A percentile compares a stretch with the other conserved stretches of the same genome.
These are phyloP conservation scores for Pogonocherus hispidulus DNA, from an alignment of 2,888 invertebrate species.

Conservation along the genomic window DNA sequence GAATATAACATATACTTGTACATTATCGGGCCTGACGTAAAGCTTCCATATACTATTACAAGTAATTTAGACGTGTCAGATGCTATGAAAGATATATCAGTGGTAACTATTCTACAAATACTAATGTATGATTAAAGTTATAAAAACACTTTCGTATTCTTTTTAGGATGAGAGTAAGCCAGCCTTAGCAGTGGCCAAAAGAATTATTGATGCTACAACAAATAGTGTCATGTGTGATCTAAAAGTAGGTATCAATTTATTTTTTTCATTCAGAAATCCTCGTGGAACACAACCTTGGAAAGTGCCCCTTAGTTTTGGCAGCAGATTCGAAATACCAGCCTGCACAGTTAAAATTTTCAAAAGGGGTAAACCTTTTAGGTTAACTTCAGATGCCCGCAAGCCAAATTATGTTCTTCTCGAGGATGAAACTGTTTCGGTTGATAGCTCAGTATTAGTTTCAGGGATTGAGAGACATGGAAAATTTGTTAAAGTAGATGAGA, in stretches of 20 bases:
- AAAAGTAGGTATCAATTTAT: constrained; percentile 45
- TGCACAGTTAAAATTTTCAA: constrained; percentile 42
- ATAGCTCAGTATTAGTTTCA: constrained; percentile 36
- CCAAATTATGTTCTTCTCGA: constrained; percentile 41
- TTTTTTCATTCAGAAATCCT: constrained; percentile 40
- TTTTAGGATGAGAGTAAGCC: constrained; percentile 36
- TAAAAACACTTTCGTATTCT: neutral
- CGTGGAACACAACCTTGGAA: constrained; percentile 49
- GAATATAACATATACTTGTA: constrained; percentile 47
- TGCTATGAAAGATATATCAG: constrained; percentile 43
- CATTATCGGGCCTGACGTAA: constrained; percentile 48
- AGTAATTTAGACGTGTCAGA: constrained; percentile 33
- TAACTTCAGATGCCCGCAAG: constrained; percentile 9
- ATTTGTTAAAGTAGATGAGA: constrained; percentile 48
- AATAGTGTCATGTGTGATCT: constrained; percentile 46
- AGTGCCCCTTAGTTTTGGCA: constrained; percentile 47
- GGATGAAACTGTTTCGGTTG: constrained; percentile 41
- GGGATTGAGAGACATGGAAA: constrained; percentile 47
- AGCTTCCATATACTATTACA: constrained; percentile 42
- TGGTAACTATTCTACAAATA: constrained; percentile 28
- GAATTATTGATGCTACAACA: constrained; percentile 38
- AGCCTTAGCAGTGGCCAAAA: constrained; percentile 38
- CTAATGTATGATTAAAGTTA: neutral
- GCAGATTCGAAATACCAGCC: constrained; percentile 37
- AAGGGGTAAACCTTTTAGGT: constrained; percentile 40